phyloP scores from a whole-genome alignment of 2,888 invertebrate genomes.

The Tinea semifulvella region DNA sequence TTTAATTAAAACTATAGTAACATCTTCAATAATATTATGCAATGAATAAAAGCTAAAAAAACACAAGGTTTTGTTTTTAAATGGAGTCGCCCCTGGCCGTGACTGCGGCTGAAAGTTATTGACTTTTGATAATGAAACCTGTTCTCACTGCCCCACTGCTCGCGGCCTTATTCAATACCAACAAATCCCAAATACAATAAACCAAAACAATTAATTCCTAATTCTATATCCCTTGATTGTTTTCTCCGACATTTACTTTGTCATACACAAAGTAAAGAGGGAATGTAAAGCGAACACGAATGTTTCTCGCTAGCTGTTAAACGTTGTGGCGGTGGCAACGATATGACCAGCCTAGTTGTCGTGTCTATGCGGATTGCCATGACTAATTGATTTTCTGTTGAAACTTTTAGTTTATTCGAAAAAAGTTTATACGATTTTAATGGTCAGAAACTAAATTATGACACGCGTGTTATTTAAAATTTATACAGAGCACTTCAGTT shows the following conservation, averaged over 20 bases:
- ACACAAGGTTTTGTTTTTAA: neutral
- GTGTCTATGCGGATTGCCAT: no score
- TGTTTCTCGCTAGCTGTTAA: neutral
- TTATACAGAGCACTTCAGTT: no score
- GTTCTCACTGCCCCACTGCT: conserved; percentile 60
- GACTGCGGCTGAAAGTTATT: conserved; percentile 66
- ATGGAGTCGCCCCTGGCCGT: conserved; percentile 33
- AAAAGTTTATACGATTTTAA: no score
- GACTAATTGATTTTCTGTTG: no score
- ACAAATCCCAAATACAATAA: no score
- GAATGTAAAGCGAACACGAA: conserved; percentile 3
- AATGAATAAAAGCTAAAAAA: conserved; percentile 2
- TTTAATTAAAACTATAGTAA: no score
- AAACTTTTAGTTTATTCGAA: no score
- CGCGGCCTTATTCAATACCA: conserved; percentile 41
- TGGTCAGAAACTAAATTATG: no score
- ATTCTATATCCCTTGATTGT: neutral
- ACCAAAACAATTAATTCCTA: neutral
- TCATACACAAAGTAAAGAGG: neutral
- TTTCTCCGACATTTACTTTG: neutral
- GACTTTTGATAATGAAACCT: conserved; percentile 67
- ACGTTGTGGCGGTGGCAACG: neutral
- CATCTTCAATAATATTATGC: no score
- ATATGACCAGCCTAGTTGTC: conserved; percentile 3
- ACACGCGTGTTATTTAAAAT: no score